Evolutionary conservation across 1,140 invertebrate genomes (phyloP).

Genomic region (Drepana arcuata): DNA sequence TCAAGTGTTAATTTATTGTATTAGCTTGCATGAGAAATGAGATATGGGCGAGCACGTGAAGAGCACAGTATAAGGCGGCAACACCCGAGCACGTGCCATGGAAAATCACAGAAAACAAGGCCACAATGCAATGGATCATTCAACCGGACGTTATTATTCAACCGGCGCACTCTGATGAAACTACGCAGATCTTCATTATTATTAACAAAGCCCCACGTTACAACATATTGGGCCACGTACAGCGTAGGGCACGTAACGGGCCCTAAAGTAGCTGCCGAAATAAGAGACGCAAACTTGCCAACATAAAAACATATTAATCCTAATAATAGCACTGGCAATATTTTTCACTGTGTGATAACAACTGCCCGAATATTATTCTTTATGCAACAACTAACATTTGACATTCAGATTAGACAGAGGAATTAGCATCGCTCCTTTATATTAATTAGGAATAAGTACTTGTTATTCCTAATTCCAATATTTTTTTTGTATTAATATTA

Average conservation of each 20-base stretch:
- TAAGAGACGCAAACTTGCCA: conserved; percentile 24
- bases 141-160: conserved; percentile 68
- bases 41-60: conserved; percentile 17
- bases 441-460: no score
- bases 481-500: no score
- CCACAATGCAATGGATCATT: conserved; percentile 69
- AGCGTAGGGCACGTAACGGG: conserved; percentile 24
- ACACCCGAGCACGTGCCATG: conserved; percentile 39
- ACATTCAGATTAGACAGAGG: no score
- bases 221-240: conserved; percentile 52
- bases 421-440: no score
- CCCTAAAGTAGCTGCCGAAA: conserved; percentile 29
- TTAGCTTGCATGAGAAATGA: conserved; percentile 29
- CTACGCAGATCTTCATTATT: conserved; percentile 66
- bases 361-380: conserved; percentile 50
- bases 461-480: no score
- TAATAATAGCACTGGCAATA: conserved; percentile 47
- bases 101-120: conserved; percentile 71
- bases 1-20: conserved; percentile 29
- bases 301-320: conserved; percentile 57
- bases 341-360: conserved; percentile 49
- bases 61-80: conserved; percentile 8
- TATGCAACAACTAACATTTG: no score
- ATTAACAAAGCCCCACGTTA: conserved; percentile 58
- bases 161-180: conserved; percentile 66